Evolutionary conservation across 2,113 vertebrate genomes (phyloP), one percentile per base, ranked within the genome.

Genomic region (Apaloderma vittatum): DNA sequence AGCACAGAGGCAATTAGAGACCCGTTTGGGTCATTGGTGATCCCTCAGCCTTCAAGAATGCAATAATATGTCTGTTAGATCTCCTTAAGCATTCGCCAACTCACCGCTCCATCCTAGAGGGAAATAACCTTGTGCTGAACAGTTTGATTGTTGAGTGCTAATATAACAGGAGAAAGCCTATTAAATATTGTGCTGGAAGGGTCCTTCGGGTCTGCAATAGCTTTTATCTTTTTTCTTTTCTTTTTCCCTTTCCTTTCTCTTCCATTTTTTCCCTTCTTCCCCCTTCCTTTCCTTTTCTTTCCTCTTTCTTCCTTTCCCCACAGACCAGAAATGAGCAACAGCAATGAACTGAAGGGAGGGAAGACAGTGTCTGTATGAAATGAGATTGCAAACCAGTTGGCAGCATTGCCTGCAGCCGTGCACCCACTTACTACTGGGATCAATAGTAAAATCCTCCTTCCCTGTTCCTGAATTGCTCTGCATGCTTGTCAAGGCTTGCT

Each of bases 41-140:
- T 70, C 87, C 84, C 66, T 76, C 67, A 80, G 78, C 90, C 61
- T 76, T 97, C 95, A 96, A 72, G 89, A 97, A 77, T 90, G 94
- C 95, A 97, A 90, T 98, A 97, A 98, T 72, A 49, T 86, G 87
- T 51, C 59, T 86, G 96, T 95, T 93, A 91, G 96, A 94, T 90
- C 88, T 78, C 90, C 81, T 89, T 57, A 68, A 94, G 90, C 55
- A 21, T 61, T 93, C n/a, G 7, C 85, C 85, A 57, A 58, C 65
- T 66, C 81, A 68, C 79, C 8, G 7, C 74, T 78, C 66, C 68
- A 55, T 55, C 70, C 95, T 70, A 72, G 71, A 90, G 94, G 91
- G 80, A 77, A 85, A 94, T 82, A 74, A 90, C 74, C 71, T 80
- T 45, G 27, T 34, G 18, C 48, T 94, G 95, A 97, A 67, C 29